Evolutionary conservation across 2,888 invertebrate species (phyloP), one percentile per base, ranked within the genome.

Genomic region (Chloroclystis v-ata): DNA sequence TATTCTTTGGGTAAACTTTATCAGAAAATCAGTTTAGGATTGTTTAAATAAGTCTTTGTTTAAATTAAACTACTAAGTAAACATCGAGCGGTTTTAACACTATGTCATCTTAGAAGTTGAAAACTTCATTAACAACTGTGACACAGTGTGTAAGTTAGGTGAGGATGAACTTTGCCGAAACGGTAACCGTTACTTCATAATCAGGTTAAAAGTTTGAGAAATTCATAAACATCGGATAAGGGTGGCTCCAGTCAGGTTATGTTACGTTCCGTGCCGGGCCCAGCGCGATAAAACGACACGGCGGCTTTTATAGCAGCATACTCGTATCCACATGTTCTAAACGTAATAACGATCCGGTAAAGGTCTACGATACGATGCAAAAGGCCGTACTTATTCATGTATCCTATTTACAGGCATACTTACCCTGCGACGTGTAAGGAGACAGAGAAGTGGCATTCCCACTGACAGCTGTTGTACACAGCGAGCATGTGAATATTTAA

Each of bases 241-340:
- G 74, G 72, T 68, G 73, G 72, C 72, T 72, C 61, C 35, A 64
- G 67, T 6, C 25, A 65, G 67, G 72, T 75, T 72, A 70, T 72
- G 77, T 76, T 72, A 75, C 73, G 82, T 75, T 74, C 77, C 20
- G 60, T 64, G 64, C 67, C 61, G 53, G 53, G 58, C 59, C 63
- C 63, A 59, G 54, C 60, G 69, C 69, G 69, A 72, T 81, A 79
- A 78, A 82, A 75, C 72, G 69, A 65, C 70, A 71, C 70, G 67
- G 69, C 63, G 68, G 72, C 71, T 75, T 80, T 80, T 78, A 82
- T 74, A 78, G 75, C 72, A 67, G 61, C 69, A 72, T 68, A 64
- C 67, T 64, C 67, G 67, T 71, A 68, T 59, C 67, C 65, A 62
- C 64, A 69, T 69, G 67, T 67, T 65, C 65, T 61, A 65, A 67